Evolutionary conservation across 2,113 vertebrate species (phyloP), one percentile per base, ranked within the genome.

Genomic region (Cyprichromis sp.): DNA sequence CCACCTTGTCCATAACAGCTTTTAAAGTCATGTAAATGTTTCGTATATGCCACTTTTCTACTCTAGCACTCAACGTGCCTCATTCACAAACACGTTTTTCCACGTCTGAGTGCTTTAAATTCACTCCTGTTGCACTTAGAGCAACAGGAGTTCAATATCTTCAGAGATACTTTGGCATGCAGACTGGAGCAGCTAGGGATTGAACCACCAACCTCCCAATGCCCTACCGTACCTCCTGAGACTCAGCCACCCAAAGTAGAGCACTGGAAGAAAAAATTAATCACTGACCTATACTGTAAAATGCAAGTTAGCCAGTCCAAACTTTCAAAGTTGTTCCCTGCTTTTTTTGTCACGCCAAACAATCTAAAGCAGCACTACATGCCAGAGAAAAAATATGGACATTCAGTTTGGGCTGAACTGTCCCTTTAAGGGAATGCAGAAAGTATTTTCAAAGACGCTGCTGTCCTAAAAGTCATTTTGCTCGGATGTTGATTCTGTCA

Each of bases 321-420:
- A 92, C 79, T 88, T 89, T 91, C 79, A 92, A 76, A 86, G 86
- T 88, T 89, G 71, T 87, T 59, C 45, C 19, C 66, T 38, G 54
- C 34, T 21, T 55, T 52, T 26, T 7, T 83, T 76, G 34, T 83
- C 13, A 71, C 2, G 3, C 24, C 42, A 76, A 76, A 76, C 71
- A 76, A 19, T n/a, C 26, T 34, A 34, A 38, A 52, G 24, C 29
- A 50, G 26, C 7, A n/a, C 45, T n/a, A 13, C 26, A 52, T 50
- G 26, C 73, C 10, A 34, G 26, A 50, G 16, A 19, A 50, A 78
- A 78, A 50, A 31, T 4, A 50, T 31, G 2, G 26, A n/a, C 73
- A 31, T 78, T 78, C 29, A 9, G 11, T 78, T 52, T 78, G 29
- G 26, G 73, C 26, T 52, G 26, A 78, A 78, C 45, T 78, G 45